Evolutionary conservation across 2,888 invertebrate species (phyloP), one percentile per base, ranked within the genome.

Genomic region (Pyrrhia umbra): DNA sequence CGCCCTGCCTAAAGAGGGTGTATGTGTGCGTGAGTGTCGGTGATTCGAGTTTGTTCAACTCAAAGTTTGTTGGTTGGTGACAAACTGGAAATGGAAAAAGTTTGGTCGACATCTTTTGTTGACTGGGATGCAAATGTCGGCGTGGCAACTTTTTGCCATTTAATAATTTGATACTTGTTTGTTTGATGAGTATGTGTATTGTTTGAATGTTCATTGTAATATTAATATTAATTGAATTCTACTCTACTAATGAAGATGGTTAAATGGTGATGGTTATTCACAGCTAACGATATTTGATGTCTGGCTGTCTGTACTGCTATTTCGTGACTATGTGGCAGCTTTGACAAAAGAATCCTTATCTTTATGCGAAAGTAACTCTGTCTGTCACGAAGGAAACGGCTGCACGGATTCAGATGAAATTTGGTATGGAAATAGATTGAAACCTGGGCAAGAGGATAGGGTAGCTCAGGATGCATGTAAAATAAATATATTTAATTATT

Each of bases 11-110:
- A 25, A 9, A 16, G 8, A 25, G 6, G 30, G 6, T 34, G 4
- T 30, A 2, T 50, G 58, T 58, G 18, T 49, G 25, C 20, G 57
- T 0, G 46, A 23, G 37, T 63, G 27, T 23, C 37, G 8, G 30
- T 47, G 42, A 66, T 65, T 66, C 39, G 6, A 20, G 23, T 63
- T 70, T 62, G 18, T 70, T 62, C 42, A 27, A 70, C 43, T 25
- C 34, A 15, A 62, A 68, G 30, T 58, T 61, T 45, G 18, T 34
- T 59, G 63, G 30, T 58, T 61, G 42, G 18, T 34, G 42, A 23
- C 43, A 47, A 69, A 42, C 59, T 69, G 56, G 49, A 69, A 59
- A 68, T 68, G 42, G 45, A 54, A 64, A 68, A 72, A 69, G 45
- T 73, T 73, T 56, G 0, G 10, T 21, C 10, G 16, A 0, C 43